These are phyloP conservation scores for Patella caerulea DNA, from an alignment of 2,888 invertebrate genomes.

Conservation along the genomic window DNA sequence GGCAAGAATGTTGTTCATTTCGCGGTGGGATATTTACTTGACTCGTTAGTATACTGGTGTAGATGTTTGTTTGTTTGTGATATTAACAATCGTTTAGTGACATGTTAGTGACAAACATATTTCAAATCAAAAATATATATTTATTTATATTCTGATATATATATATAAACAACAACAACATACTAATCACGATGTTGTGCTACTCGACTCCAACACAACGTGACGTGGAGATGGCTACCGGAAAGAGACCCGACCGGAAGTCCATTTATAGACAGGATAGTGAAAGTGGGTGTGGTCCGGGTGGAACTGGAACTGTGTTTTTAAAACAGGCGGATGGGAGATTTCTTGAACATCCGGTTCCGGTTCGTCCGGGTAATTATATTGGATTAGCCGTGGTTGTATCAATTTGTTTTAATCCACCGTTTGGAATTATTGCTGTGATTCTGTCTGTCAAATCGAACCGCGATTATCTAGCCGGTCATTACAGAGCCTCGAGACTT, in stretches of 20 bases:
- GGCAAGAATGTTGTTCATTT: no score
- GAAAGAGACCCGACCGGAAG: slow-evolving; percentile 15
- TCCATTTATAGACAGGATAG: slow-evolving; percentile 21
- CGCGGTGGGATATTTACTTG: no score
- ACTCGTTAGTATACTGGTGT: no score
- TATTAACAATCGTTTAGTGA: no score
- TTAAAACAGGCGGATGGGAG: slow-evolving; percentile 38
- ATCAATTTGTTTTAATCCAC: slow-evolving; percentile 42
- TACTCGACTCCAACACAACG: slow-evolving; percentile 30
- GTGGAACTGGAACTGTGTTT: slow-evolving; percentile 33
- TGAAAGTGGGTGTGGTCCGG: slow-evolving; percentile 26
- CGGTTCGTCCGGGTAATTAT: slow-evolving; percentile 34
- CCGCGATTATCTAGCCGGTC: slow-evolving; percentile 37
- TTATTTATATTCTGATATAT: no score
- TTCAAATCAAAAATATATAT: no score
- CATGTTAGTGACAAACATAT: no score
- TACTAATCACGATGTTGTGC: slow-evolving; percentile 26
- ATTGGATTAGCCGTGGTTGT: slow-evolving; percentile 42
- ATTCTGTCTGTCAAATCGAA: slow-evolving; percentile 43
- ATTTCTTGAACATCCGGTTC: slow-evolving; percentile 26
- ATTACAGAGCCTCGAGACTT: slow-evolving; percentile 27
- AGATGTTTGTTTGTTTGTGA: no score
- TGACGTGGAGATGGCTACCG: slow-evolving; percentile 30
- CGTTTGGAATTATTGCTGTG: slow-evolving; percentile 40
- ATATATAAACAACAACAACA: no score